Conservation (phyloP, 2,888 invertebrate species). For the Philonicus albiceps region DNA sequence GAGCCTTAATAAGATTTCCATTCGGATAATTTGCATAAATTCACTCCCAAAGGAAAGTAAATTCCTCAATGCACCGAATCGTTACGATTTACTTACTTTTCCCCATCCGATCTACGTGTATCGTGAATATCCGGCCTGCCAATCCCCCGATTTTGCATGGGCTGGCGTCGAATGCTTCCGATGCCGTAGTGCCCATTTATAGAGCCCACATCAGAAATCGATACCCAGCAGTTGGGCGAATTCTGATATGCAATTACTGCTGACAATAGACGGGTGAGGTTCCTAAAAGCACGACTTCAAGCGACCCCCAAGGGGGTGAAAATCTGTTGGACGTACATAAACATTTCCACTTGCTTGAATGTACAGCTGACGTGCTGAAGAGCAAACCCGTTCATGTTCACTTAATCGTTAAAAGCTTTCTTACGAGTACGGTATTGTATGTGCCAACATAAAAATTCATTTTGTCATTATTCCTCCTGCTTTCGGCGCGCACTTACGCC, state of each 20-base stretch:
- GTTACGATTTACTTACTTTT: background rate
- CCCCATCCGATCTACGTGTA: background rate
- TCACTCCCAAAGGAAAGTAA: background rate
- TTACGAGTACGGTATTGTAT: background rate
- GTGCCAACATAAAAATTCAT: constrained; percentile 9
- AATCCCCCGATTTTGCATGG: background rate
- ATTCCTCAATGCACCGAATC: background rate
- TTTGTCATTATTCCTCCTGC: background rate
- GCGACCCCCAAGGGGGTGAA: background rate
- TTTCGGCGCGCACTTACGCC: background rate
- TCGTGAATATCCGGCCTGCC: background rate
- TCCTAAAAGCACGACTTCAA: background rate
- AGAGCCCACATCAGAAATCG: background rate
- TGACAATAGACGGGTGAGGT: background rate
- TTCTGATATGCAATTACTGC: background rate
- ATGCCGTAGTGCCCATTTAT: background rate
- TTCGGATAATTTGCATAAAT: background rate
- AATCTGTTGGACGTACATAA: background rate
- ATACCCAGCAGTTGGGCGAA: background rate
- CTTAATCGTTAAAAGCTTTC: constrained; percentile 20
- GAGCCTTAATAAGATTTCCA: background rate
- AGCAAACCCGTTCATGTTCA: constrained; percentile 29
- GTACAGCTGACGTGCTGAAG: background rate
- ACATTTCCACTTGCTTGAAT: background rate
- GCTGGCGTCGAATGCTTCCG: background rate